Evolutionary conservation across 2,888 invertebrate genomes (phyloP).

Genomic region (Eupithecia insigniata): DNA sequence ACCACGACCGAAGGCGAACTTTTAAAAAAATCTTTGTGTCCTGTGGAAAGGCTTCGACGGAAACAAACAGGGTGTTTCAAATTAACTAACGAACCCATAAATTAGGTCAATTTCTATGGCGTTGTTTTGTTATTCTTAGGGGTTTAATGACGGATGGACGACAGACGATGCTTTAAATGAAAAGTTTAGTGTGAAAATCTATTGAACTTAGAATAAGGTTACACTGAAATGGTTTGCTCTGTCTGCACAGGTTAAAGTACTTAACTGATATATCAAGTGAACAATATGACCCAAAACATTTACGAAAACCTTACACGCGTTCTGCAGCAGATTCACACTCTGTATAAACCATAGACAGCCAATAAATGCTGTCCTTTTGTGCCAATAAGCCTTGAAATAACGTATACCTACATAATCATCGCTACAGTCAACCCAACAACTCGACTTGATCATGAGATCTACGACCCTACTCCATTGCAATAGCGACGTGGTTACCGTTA

Average conservation of each 20-base stretch:
- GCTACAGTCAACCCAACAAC: constrained; percentile 4
- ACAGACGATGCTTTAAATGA: neutral
- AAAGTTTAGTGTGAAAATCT: neutral
- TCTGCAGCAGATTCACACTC: neutral
- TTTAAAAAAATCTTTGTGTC: constrained; percentile 20
- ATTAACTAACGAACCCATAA: neutral
- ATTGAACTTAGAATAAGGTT: neutral
- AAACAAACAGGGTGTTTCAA: neutral
- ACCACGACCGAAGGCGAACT: constrained; percentile 20
- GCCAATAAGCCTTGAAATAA: constrained; percentile 22
- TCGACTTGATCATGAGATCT: neutral
- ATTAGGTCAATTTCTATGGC: neutral
- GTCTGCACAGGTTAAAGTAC: neutral
- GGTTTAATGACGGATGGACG: neutral
- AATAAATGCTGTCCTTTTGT: constrained; percentile 16
- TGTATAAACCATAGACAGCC: neutral
- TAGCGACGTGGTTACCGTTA: neutral
- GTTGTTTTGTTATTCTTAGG: neutral
- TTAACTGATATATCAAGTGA: neutral
- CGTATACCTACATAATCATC: too few relatives aligned
- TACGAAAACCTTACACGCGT: neutral
- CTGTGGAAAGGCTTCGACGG: neutral
- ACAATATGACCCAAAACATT: neutral
- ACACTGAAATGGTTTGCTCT: too few relatives aligned
- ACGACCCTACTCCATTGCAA: neutral